Percentiles rank a stretch among this genome's conserved stretches.
These are phyloP conservation scores for Melipona quadrifasciata DNA, from an alignment of 1,140 invertebrate genomes.

Conservation along the genomic window DNA sequence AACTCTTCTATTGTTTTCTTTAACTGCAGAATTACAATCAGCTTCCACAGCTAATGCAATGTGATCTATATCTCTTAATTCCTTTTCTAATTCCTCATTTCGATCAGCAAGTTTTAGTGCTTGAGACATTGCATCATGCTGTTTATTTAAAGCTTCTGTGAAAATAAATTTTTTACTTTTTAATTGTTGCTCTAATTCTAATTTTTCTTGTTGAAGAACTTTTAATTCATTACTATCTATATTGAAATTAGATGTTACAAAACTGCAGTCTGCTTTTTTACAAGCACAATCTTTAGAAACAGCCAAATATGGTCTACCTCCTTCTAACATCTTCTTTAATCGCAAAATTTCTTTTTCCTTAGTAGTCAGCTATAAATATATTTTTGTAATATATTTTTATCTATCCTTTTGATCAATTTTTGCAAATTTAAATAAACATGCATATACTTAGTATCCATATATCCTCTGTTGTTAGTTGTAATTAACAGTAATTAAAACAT, in stretches of 20 bases:
- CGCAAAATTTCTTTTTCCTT: conserved; percentile 86
- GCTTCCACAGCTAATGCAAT: conserved; percentile 87
- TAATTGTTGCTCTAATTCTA: conserved; percentile 83
- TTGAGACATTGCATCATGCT: conserved; percentile 88
- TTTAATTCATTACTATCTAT: conserved; percentile 79
- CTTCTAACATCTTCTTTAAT: conserved; percentile 85
- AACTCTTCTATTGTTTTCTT: conserved; percentile 77
- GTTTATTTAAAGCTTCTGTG: conserved; percentile 84
- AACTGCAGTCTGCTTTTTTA: conserved; percentile 77
- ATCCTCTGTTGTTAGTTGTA: not conserved
- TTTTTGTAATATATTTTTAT: conserved; percentile 3
- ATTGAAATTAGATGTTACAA: conserved; percentile 66
- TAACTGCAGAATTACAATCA: conserved; percentile 81
- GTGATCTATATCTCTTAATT: conserved; percentile 86
- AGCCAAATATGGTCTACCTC: conserved; percentile 83
- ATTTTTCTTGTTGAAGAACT: conserved; percentile 82
- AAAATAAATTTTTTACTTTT: conserved; percentile 74
- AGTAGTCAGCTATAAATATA: conserved; percentile 66
- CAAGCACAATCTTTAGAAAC: conserved; percentile 83
- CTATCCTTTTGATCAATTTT: not conserved
- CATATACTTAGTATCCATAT: not conserved
- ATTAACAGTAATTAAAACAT: not conserved
- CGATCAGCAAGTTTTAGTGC: conserved; percentile 86
- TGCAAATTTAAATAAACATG: conserved; percentile 19
- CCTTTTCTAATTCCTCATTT: conserved; percentile 86